Base-by-base conservation (phyloP, 2,888 invertebrate genomes). In the Caenorhabditis uteleia region DNA sequence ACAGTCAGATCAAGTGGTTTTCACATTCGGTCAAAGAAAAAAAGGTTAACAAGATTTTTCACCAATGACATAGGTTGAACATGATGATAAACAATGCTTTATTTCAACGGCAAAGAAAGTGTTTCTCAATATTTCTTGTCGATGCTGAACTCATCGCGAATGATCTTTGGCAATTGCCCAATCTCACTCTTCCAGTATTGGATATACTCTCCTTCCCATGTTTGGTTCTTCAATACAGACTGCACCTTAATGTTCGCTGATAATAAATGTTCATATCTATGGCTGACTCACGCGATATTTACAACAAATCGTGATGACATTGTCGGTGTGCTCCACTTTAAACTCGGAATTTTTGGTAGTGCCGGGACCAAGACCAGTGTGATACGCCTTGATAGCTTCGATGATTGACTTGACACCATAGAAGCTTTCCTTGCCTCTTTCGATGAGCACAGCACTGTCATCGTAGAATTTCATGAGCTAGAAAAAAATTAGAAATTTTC, bases 111-210 rank as follows among this genome's bases (percentile, higher is more conserved):
- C n/a, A n/a, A n/a, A n/a, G n/a, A n/a, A n/a, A n/a, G n/a, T n/a
- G n/a, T n/a, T n/a, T n/a, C 18, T 36, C 18, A 59, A 36, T 59
- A 49, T 47, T 34, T 43, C 31, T 57, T 64, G 29, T 58, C 58
- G 39, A 65, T 65, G 49, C 51, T 58, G 65, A 65, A 65, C 46
- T 65, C 58, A 47, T 65, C 65, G 38, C 58, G 58, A 33, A 65
- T 54, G 43, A 65, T 65, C 29, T 65, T 58, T 27, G 58, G 58
- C 36, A 42, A 14, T 20, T 59, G 16, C 6, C 58, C 58, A 27
- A 65, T 55, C 29, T 55, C 55, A 38, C 53, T 48, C 31, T 31
- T 54, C 65, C 65, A 65, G 31, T 44, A 53, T 39, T 65, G 65
- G 20, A 47, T 49, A 47, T 65, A 65, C 14, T 59, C 58, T n/a